Evolutionary conservation across 2,797 vertebrate species (phyloP).

Genomic region (Chaetodon trifasciatus): DNA sequence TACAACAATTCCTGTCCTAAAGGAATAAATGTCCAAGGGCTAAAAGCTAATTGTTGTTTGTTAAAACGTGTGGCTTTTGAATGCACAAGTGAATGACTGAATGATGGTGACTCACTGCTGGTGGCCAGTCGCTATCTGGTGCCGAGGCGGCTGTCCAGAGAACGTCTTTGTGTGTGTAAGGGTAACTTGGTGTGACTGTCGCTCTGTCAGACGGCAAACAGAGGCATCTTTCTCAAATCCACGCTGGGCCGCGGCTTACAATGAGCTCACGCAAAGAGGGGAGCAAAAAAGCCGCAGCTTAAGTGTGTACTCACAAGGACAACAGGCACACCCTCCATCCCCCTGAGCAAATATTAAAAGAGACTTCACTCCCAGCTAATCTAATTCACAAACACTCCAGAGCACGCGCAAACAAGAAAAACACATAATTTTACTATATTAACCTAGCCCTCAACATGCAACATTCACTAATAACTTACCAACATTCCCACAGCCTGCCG

Average conservation of each 20-base stretch:
- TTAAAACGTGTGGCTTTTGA: constrained; percentile 72
- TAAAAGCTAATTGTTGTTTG: constrained; percentile 76
- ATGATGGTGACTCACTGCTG: constrained; percentile 77
- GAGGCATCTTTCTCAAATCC: constrained; percentile 81
- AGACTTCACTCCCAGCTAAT: constrained; percentile 78
- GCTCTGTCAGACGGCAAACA: constrained; percentile 79
- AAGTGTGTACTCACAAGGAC: constrained; percentile 76
- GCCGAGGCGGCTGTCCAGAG: constrained; percentile 78
- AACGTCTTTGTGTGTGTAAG: constrained; percentile 58
- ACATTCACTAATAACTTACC: constrained; percentile 43
- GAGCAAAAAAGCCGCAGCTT: constrained; percentile 67
- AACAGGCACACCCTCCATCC: constrained; percentile 73
- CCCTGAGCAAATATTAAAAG: constrained; percentile 77
- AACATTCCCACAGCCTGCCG: constrained; percentile 8
- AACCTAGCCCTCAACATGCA: constrained; percentile 53
- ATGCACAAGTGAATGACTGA: constrained; percentile 72
- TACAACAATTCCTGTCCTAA: constrained; percentile 25
- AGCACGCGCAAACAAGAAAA: constrained; percentile 40
- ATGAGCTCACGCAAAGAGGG: constrained; percentile 76
- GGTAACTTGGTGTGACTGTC: constrained; percentile 74
- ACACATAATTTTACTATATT: constrained; percentile 57
- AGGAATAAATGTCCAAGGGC: constrained; percentile 46
- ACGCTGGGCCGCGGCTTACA: constrained; percentile 73
- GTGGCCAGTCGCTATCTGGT: constrained; percentile 80
- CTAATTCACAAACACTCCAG: constrained; percentile 71